Conservation (phyloP, 1,140 invertebrate species). For the Tribolium castaneum region DNA sequence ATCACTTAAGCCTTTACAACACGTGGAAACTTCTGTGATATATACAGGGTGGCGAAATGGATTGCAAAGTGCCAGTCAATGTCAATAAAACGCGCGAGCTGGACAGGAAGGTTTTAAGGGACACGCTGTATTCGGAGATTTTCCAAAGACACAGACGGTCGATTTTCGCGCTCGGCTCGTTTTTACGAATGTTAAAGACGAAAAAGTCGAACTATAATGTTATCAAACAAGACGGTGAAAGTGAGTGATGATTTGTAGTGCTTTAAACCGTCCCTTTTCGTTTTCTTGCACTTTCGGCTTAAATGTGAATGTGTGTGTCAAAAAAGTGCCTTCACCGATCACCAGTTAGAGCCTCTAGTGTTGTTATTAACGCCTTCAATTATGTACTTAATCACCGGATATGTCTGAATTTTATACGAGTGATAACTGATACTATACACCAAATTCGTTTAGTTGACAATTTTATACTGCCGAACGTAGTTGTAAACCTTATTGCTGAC, state of each 20-base stretch:
- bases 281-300: background rate
- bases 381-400: background rate
- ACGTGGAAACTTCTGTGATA: slow-evolving; percentile 31
- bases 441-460: background rate
- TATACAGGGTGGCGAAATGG: slow-evolving; percentile 51
- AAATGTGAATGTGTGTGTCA: background rate
- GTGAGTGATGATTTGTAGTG: slow-evolving; percentile 49
- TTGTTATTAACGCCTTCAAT: background rate
- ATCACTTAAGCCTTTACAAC: background rate
- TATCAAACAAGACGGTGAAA: slow-evolving; percentile 71
- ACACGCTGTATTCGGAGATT: slow-evolving; percentile 83
- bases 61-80: slow-evolving; percentile 51
- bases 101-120: slow-evolving; percentile 78
- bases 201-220: slow-evolving; percentile 85
- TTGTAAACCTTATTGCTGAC: background rate
- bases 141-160: slow-evolving; percentile 82
- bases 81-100: slow-evolving; percentile 51
- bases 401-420: background rate
- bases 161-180: slow-evolving; percentile 82
- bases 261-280: background rate
- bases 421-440: background rate
- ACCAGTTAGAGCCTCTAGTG: background rate
- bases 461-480: background rate
- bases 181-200: slow-evolving; percentile 81
- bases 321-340: slow-evolving; percentile 20